Conservation (phyloP, 2,888 invertebrate genomes). For the Sinelater perroti region DNA sequence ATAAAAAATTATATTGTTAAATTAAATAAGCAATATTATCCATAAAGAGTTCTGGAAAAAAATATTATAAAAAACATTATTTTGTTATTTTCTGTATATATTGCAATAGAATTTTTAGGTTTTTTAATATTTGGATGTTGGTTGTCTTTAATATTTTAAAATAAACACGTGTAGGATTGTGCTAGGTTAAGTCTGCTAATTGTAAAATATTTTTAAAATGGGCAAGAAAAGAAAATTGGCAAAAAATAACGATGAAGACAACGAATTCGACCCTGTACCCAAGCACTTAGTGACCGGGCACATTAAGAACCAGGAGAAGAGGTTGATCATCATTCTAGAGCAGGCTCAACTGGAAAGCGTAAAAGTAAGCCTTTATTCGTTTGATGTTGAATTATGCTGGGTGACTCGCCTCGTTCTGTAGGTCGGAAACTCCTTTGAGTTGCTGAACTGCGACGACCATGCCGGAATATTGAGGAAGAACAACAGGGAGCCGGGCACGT, state of each 20-base stretch:
- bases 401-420: constrained; percentile 57
- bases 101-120: no score
- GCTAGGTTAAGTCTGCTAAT: no score
- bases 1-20: no score
- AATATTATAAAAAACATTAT: no score
- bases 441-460: constrained; percentile 95
- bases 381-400: background rate
- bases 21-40: no score
- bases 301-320: constrained; percentile 84
- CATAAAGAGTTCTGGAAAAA: no score
- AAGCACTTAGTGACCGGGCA: constrained; percentile 82
- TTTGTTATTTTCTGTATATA: no score
- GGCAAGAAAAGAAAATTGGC: constrained; percentile 66
- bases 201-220: no score
- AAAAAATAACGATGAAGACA: constrained; percentile 65
- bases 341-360: constrained; percentile 95
- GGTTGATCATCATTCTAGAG: constrained; percentile 91
- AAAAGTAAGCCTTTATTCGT: constrained; percentile 70
- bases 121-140: no score
- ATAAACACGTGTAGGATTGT: no score
- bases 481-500: constrained; percentile 85
- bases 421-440: constrained; percentile 87
- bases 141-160: no score
- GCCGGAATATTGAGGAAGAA: constrained; percentile 83
- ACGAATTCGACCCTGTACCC: constrained; percentile 81